Evolutionary conservation across 2,888 invertebrate genomes (phyloP).

Genomic region (Idaea aversata): DNA sequence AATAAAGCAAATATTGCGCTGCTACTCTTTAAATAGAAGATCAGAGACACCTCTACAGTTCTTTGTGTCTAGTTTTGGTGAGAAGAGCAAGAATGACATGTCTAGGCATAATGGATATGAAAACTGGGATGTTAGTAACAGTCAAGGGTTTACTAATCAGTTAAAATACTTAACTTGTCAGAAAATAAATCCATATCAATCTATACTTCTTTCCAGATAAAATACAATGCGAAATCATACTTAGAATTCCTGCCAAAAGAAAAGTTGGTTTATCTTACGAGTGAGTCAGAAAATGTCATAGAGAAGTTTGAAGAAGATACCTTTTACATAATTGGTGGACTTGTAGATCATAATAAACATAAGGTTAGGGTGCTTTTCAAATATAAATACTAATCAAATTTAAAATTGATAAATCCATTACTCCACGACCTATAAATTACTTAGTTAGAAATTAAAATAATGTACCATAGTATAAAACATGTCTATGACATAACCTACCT

Average conservation of each 20-base stretch:
- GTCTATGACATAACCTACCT: no score
- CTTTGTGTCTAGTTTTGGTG: slow-evolving; percentile 89
- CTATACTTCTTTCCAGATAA: slow-evolving; percentile 74
- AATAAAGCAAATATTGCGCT: slow-evolving; percentile 93
- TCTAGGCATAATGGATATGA: slow-evolving; percentile 91
- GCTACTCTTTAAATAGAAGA: slow-evolving; percentile 94
- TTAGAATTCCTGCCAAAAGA: slow-evolving; percentile 86
- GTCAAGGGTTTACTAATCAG: slow-evolving; percentile 3
- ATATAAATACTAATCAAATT: background rate
- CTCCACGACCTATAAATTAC: no score
- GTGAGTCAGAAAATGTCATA: slow-evolving; percentile 95
- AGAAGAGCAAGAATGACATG: slow-evolving; percentile 86
- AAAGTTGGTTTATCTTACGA: slow-evolving; percentile 93
- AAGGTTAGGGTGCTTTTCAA: slow-evolving; percentile 77
- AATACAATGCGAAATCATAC: slow-evolving; percentile 85
- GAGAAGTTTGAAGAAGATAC: slow-evolving; percentile 86
- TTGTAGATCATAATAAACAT: slow-evolving; percentile 98
- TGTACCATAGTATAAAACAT: no score
- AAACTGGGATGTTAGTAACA: slow-evolving; percentile 92
- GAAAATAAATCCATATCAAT: background rate
- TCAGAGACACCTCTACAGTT: slow-evolving; percentile 89
- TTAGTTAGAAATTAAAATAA: no score
- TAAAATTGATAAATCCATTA: no score
- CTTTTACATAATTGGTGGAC: slow-evolving; percentile 96
- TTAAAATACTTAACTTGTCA: background rate